phyloP scores from a whole-genome alignment of 2,113 vertebrate species.

The Cyanoderma ruficeps region DNA sequence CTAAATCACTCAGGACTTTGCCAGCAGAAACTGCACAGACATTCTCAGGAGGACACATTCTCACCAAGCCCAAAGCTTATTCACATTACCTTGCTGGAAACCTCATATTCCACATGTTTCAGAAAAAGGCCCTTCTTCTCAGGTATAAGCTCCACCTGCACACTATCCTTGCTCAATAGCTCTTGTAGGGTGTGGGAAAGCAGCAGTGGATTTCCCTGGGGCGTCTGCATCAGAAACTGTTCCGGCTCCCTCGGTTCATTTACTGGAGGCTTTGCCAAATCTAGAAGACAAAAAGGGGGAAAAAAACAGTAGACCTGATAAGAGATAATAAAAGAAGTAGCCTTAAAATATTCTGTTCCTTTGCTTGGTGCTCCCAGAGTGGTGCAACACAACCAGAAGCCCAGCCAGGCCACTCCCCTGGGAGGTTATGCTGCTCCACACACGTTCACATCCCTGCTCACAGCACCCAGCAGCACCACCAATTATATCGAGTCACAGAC shows the following conservation, averaged over 20 bases:
- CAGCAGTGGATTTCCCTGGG: constrained; percentile 82
- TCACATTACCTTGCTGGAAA: constrained; percentile 87
- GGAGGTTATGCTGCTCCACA: neutral
- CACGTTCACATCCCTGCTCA: constrained; percentile 16
- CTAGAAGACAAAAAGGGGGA: constrained; percentile 67
- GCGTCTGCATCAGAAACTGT: constrained; percentile 81
- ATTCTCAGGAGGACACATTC: neutral
- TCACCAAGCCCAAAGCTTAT: neutral
- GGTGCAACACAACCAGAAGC: neutral
- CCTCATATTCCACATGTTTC: constrained; percentile 97
- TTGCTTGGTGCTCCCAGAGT: neutral
- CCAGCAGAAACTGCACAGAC: neutral
- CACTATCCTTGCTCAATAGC: constrained; percentile 83
- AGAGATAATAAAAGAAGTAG: neutral
- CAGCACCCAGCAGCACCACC: constrained; percentile 18
- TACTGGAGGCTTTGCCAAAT: constrained; percentile 78
- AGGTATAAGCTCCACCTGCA: constrained; percentile 92
- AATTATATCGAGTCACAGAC: constrained; percentile 5
- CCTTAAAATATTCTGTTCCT: neutral
- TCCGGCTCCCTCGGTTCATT: constrained; percentile 73
- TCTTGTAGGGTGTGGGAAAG: constrained; percentile 83
- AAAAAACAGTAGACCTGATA: neutral
- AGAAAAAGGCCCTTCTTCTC: constrained; percentile 98
- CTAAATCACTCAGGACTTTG: neutral
- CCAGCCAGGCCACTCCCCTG: neutral